Conservation (phyloP, 2,888 invertebrate species). For the Temnothorax unifasciatus region DNA sequence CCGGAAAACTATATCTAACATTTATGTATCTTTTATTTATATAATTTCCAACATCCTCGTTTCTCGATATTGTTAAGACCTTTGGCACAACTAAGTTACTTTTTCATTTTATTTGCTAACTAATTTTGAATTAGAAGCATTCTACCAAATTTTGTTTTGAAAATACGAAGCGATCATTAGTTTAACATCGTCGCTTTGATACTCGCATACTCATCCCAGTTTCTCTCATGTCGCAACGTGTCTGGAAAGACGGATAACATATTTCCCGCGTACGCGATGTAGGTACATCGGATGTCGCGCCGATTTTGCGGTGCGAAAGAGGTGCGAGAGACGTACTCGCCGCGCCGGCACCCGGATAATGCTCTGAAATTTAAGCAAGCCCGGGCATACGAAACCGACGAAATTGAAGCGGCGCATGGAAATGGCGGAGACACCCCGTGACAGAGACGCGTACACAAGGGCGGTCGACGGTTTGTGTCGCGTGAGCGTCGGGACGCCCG, state of each 20-base stretch:
- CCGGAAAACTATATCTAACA: constrained; percentile 4
- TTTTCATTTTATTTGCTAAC: too few species aligned
- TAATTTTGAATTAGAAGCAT: not conserved
- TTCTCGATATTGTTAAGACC: not conserved
- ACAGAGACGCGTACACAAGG: constrained; percentile 70
- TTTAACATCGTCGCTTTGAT: not conserved
- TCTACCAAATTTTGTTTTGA: not conserved
- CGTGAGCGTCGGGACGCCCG: constrained; percentile 60
- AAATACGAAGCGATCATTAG: not conserved
- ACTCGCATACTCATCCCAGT: not conserved
- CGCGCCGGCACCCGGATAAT: constrained; percentile 7
- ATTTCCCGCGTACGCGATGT: constrained; percentile 29
- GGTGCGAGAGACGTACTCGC: constrained; percentile 9
- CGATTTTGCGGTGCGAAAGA: constrained; percentile 58
- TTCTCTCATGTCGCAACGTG: constrained; percentile 54
- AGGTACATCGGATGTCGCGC: constrained; percentile 48
- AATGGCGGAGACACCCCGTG: constrained; percentile 72
- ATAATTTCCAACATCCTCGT: not conserved
- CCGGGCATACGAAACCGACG: constrained; percentile 67
- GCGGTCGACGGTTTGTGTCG: constrained; percentile 53
- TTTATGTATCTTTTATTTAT: not conserved
- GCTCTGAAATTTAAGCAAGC: constrained; percentile 73
- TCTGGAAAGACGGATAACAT: constrained; percentile 63
- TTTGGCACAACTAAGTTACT: too few species aligned
- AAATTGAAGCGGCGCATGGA: constrained; percentile 76